Evolutionary conservation across 2,888 invertebrate species (phyloP).

Genomic region (Gymnosoma rotundatum): DNA sequence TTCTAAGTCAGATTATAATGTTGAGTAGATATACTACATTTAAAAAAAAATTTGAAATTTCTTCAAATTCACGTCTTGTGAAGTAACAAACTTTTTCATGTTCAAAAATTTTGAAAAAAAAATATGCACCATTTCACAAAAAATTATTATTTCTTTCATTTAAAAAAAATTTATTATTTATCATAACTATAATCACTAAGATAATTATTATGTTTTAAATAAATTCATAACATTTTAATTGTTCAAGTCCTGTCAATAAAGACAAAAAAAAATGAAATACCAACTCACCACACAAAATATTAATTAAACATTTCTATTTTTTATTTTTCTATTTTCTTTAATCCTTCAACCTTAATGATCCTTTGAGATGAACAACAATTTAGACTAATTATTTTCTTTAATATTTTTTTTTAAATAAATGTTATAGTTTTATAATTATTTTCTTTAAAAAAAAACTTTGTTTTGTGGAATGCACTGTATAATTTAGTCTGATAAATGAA

Average conservation of each 20-base stretch:
- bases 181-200: constrained; percentile 3
- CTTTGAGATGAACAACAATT: constrained; percentile 28
- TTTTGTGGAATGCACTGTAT: constrained; percentile 67
- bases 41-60: not conserved
- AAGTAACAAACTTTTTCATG: constrained; percentile 29
- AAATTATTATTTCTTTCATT: constrained; percentile 38
- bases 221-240: constrained; percentile 71
- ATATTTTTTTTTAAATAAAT: constrained; percentile 43
- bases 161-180: not conserved
- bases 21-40: too few relatives aligned
- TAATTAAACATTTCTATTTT: constrained; percentile 49
- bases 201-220: constrained; percentile 45
- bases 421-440: constrained; percentile 42
- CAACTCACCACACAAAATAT: constrained; percentile 82
- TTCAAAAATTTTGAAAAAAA: constrained; percentile 28
- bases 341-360: constrained; percentile 30
- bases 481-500: constrained; percentile 13
- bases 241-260: constrained; percentile 70
- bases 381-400: constrained; percentile 44
- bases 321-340: not conserved
- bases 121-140: constrained; percentile 27
- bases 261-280: constrained; percentile 71
- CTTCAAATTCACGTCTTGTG: not conserved
- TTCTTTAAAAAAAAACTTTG: constrained; percentile 24
- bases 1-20: too few relatives aligned